phyloP scores from a whole-genome alignment of 1,140 invertebrate genomes.

The Hydropsyche tenuis region DNA sequence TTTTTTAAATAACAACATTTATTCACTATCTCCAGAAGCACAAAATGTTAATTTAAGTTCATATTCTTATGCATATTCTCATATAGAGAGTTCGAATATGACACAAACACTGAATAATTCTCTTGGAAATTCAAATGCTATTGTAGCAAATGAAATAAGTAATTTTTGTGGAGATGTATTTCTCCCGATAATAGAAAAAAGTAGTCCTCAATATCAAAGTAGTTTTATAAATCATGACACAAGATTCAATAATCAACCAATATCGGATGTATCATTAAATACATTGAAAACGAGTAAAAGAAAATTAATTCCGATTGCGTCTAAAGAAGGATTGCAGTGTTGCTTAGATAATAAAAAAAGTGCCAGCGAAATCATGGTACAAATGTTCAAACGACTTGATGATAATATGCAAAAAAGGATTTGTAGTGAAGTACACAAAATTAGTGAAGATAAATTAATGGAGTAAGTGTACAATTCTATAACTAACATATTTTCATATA shows the following conservation, averaged over 20 bases:
- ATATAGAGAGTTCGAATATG: neutral
- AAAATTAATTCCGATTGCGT: constrained; percentile 29
- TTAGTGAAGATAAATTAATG: constrained; percentile 33
- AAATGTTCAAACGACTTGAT: constrained; percentile 42
- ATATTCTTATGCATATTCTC: neutral
- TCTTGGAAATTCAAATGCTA: neutral
- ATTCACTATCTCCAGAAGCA: neutral
- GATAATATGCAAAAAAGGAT: constrained; percentile 20
- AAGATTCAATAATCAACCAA: neutral
- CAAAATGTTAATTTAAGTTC: neutral
- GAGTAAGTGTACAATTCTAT: constrained; percentile 25
- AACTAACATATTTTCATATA: constrained; percentile 2
- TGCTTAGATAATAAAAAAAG: constrained; percentile 28
- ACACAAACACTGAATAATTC: too few species aligned
- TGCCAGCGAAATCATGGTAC: constrained; percentile 33
- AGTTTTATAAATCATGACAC: too few species aligned
- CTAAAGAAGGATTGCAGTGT: constrained; percentile 26
- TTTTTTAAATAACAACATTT: neutral
- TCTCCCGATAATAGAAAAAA: neutral
- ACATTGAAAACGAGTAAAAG: constrained; percentile 13
- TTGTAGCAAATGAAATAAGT: neutral
- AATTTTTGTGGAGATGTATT: neutral
- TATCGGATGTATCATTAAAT: constrained; percentile 4
- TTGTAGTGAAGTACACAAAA: constrained; percentile 15
- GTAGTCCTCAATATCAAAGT: neutral